phyloP scores from a whole-genome alignment of 2,888 invertebrate genomes.

The Stenichneumon culpator region DNA sequence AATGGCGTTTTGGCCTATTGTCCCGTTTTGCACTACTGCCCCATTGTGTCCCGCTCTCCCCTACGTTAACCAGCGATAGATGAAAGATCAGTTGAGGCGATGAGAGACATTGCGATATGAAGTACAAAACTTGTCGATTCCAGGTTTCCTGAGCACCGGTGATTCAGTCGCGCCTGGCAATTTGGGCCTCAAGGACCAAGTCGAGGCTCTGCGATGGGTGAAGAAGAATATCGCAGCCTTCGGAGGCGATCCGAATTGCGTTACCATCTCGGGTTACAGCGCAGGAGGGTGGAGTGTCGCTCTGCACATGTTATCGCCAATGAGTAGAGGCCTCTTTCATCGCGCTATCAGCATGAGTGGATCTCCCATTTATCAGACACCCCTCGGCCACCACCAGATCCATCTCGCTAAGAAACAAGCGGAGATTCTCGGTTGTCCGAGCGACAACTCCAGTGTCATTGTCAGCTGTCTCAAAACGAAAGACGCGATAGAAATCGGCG shows the following conservation, averaged over 20 bases:
- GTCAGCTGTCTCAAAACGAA: slow-evolving; percentile 88
- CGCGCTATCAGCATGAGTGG: slow-evolving; percentile 90
- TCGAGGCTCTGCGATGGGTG: slow-evolving; percentile 89
- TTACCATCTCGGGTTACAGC: slow-evolving; percentile 88
- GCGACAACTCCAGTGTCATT: slow-evolving; percentile 86
- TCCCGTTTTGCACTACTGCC: too few species aligned
- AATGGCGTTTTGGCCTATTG: too few species aligned
- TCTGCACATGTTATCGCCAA: slow-evolving; percentile 86
- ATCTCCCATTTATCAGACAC: slow-evolving; percentile 87
- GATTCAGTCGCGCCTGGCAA: slow-evolving; percentile 89
- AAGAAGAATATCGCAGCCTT: slow-evolving; percentile 88
- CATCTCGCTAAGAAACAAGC: slow-evolving; percentile 89
- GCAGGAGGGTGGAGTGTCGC: slow-evolving; percentile 84
- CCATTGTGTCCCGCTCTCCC: too few species aligned
- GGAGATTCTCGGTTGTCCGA: slow-evolving; percentile 87
- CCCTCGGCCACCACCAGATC: slow-evolving; percentile 86
- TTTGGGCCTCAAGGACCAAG: slow-evolving; percentile 90
- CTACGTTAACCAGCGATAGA: too few species aligned
- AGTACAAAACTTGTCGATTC: background rate
- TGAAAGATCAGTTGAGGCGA: background rate
- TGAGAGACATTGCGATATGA: background rate
- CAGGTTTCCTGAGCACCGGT: slow-evolving; percentile 88
- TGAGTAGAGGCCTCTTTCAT: slow-evolving; percentile 90
- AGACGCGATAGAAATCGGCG: slow-evolving; percentile 70
- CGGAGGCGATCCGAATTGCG: slow-evolving; percentile 88